phyloP scores from a whole-genome alignment of 2,888 invertebrate genomes.

The Hyles lineata region DNA sequence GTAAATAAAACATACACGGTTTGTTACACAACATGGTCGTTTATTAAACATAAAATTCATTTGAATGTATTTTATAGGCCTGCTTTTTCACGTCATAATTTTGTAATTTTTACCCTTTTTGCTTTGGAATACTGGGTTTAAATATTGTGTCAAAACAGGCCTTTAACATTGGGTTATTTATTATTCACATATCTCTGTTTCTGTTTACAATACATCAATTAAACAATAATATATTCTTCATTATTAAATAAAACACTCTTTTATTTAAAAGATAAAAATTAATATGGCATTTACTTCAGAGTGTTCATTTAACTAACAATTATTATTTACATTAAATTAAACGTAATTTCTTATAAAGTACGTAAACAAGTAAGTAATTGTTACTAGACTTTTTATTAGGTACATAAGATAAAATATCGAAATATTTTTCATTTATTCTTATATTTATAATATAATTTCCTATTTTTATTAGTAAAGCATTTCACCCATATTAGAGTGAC shows the following conservation, averaged over 20 bases:
- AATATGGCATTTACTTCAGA: slow-evolving; percentile 80
- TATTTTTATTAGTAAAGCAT: slow-evolving; percentile 23
- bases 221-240: slow-evolving; percentile 30
- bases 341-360: slow-evolving; percentile 33
- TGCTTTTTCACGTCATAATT: neutral
- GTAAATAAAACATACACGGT: neutral
- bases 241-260: slow-evolving; percentile 24
- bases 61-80: slow-evolving; percentile 6
- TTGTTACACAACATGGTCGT: neutral
- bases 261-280: slow-evolving; percentile 59
- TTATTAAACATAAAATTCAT: slow-evolving; percentile 6
- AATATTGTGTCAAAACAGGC: neutral
- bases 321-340: slow-evolving; percentile 56
- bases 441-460: slow-evolving; percentile 15
- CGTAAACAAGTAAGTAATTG: slow-evolving; percentile 33
- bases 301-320: slow-evolving; percentile 53
- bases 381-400: slow-evolving; percentile 26
- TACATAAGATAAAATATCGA: slow-evolving; percentile 19
- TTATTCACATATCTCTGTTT: neutral
- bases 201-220: neutral
- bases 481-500: slow-evolving; percentile 4
- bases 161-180: slow-evolving; percentile 1
- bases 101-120: too few species aligned
- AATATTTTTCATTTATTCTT: slow-evolving; percentile 18
- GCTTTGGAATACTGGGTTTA: neutral